Conservation (phyloP, 2,888 invertebrate species). For the Eupithecia subfuscata region DNA sequence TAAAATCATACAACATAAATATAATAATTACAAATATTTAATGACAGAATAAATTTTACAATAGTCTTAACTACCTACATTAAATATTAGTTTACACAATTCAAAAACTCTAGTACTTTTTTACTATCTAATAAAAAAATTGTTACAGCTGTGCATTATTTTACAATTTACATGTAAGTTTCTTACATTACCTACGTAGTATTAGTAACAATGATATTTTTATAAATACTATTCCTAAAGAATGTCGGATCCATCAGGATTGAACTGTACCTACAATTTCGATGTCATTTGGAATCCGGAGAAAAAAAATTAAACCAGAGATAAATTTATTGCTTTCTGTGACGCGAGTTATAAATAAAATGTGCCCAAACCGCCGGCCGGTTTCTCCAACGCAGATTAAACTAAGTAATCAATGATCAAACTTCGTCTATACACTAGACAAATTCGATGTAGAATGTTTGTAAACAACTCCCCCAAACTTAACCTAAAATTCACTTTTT, state of each 20-base stretch:
- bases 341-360: no score
- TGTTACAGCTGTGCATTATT: constrained; percentile 41
- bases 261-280: not conserved
- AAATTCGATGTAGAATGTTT: no score
- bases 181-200: constrained; percentile 30
- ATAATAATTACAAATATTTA: constrained; percentile 46
- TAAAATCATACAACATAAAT: constrained; percentile 5
- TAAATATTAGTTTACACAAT: constrained; percentile 35
- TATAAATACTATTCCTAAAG: constrained; percentile 24
- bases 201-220: constrained; percentile 25
- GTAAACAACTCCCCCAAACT: no score
- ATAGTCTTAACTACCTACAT: constrained; percentile 36
- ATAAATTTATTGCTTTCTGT: not conserved
- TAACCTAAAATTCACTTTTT: no score
- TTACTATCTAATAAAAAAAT: constrained; percentile 40
- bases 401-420: no score
- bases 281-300: not conserved
- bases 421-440: no score
- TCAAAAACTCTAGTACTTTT: constrained; percentile 29
- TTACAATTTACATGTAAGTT: constrained; percentile 38
- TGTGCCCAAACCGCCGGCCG: no score
- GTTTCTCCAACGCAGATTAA: no score
- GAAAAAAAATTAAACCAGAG: not conserved
- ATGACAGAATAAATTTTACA: constrained; percentile 43
- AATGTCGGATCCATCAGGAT: not conserved